phyloP scores from a whole-genome alignment of 2,113 vertebrate genomes.

The Alouatta palliata region DNA sequence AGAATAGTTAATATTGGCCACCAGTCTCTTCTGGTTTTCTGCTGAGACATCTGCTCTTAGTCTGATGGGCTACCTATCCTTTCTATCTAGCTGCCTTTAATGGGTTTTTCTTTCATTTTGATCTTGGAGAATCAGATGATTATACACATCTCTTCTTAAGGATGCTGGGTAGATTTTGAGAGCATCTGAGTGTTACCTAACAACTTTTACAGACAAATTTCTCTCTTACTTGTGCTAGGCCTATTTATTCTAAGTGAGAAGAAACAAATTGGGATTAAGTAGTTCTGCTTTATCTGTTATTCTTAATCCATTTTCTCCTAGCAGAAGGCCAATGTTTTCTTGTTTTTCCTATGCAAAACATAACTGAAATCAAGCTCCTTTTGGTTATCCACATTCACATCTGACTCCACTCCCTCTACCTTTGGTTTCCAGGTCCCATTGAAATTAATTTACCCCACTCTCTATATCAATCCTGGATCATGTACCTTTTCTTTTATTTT shows the following conservation, averaged over 20 bases:
- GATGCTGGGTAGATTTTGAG: background rate
- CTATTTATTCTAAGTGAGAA: background rate
- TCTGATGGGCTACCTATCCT: no score
- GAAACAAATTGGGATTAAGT: background rate
- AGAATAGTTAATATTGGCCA: no score
- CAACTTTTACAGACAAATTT: background rate
- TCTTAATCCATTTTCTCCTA: background rate
- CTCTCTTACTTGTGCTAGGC: background rate
- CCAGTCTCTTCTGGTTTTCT: no score
- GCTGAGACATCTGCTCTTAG: no score
- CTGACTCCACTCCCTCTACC: background rate
- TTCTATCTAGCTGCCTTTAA: no score
- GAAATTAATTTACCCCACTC: background rate
- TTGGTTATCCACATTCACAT: background rate
- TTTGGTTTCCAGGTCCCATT: background rate
- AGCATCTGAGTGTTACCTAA: background rate
- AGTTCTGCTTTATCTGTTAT: background rate
- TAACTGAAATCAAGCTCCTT: background rate
- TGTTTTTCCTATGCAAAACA: background rate
- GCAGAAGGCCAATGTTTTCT: background rate
- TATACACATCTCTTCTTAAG: background rate
- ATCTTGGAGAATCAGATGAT: no score
- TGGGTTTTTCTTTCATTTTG: no score
- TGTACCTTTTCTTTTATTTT: slow-evolving; percentile 2
- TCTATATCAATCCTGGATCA: background rate